These are phyloP conservation scores for Drosophila elegans DNA, from an alignment of 1,140 invertebrate species.

Conservation along the genomic window DNA sequence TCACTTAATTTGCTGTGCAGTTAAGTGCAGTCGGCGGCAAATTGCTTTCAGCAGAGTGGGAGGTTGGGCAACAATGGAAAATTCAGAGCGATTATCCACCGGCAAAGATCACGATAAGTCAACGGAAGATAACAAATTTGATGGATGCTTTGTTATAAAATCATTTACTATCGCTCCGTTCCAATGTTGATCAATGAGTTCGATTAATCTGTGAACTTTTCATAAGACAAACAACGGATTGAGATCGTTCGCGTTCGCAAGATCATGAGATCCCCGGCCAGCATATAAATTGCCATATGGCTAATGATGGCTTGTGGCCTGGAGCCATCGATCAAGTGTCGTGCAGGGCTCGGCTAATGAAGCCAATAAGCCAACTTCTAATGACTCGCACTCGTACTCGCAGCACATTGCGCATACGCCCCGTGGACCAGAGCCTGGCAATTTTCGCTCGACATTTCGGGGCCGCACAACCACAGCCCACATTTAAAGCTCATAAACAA, in stretches of 20 bases:
- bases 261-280: conserved; percentile 2
- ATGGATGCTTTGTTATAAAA: conserved; percentile 29
- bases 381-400: conserved; percentile 17
- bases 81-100: conserved; percentile 13
- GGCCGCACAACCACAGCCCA: conserved; percentile 57
- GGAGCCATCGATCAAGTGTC: conserved; percentile 35
- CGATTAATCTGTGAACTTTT: conserved; percentile 40
- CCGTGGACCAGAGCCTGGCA: conserved; percentile 16
- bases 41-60: conserved; percentile 9
- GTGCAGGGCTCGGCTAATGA: conserved; percentile 27
- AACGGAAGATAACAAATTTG: conserved; percentile 21
- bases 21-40: conserved; percentile 32
- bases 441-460: conserved; percentile 36
- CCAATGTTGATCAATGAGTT: conserved; percentile 27
- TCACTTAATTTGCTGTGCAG: not conserved
- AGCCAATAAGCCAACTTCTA: conserved; percentile 31
- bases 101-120: conserved; percentile 23
- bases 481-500: conserved; percentile 72
- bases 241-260: not conserved
- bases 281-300: conserved; percentile 39
- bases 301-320: conserved; percentile 41
- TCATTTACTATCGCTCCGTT: conserved; percentile 15
- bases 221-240: conserved; percentile 23
- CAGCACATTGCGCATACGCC: conserved; percentile 41
- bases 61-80: not conserved